Evolutionary conservation across 30 jellyfish, hydroid and myxozoan species (phyloP), one percentile per base, ranked within the genome.

Genomic region (Aurelia aurita complex sp. Pacific): DNA sequence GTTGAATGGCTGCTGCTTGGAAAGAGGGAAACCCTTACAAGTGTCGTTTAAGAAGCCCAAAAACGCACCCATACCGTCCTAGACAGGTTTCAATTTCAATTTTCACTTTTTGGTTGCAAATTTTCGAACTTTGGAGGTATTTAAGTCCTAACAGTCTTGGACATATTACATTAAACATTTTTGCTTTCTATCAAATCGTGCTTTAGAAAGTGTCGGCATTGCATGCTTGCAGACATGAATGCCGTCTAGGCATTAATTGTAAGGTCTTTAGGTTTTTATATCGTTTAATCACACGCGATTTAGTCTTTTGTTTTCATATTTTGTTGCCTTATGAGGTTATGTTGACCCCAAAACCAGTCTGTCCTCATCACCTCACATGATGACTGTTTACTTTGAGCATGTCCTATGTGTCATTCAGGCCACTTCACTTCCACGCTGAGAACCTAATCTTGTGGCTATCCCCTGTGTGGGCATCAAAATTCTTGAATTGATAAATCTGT

Each of bases 21-120:
- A 94, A 73, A 76, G 99, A 74, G 97, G 99, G 80, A 94, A 94
- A 74, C 99, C 99, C 19, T 69, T 94, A 77, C 99, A 94, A 76
- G 99, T 94, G 62, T 94, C 99, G n/a, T 89, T 94, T 70, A 94
- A 94, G 89, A 96, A 95, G 84, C 97, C 97, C 13, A 94, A 94
- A 87, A 85, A 80, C 72, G 34, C 91, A 15, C 86, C 83, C 16
- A 78, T 52, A 67, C 73, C 64, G 74, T 83, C 92, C 83, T 81
- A 68, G 65, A 81, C 62, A 82, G 91, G 85, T 82, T 82, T 82
- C 91, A 68, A 13, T 35, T 64, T 70, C 64, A 64, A 55, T 17
- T 59, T 73, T 23, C 36, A 61, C 70, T 61, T 46, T 46, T 46
- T 46, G 57, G 38, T 67, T 67, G 23, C 46, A 32, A 17, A 67